A percentile compares a stretch with the other conserved stretches of the same genome.
phyloP scores from a whole-genome alignment of 2,888 invertebrate species.

The Philopedon plagiatum region DNA sequence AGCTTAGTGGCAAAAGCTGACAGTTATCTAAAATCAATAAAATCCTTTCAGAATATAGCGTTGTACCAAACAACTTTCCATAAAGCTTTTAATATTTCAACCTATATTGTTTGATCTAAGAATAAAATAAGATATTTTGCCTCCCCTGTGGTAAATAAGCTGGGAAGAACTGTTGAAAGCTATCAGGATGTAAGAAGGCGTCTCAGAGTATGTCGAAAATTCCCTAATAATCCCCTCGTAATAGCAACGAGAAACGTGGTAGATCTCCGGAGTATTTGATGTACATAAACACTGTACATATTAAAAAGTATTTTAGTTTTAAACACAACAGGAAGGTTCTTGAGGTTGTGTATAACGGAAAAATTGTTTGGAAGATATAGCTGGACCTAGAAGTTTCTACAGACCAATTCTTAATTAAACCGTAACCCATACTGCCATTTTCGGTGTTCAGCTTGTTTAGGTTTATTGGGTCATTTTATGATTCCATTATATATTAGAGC shows the following conservation, averaged over 20 bases:
- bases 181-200: background rate
- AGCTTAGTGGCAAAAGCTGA: no score
- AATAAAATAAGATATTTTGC: background rate
- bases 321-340: no score
- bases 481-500: no score
- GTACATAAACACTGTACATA: background rate
- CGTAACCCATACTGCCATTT: no score
- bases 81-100: background rate
- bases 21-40: background rate
- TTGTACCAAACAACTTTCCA: background rate
- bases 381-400: no score
- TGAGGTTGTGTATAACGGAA: no score
- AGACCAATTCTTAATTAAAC: no score
- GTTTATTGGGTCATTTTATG: no score
- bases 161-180: background rate
- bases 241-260: background rate
- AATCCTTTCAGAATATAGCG: background rate
- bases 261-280: background rate
- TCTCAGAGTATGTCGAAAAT: background rate
- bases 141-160: constrained; percentile 4
- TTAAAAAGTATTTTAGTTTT: no score
- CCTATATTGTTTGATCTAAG: background rate
- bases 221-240: background rate
- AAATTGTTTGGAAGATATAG: no score
- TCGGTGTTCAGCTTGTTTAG: no score